Conservation (phyloP, 2,113 vertebrate genomes). For the Arizona elegans region DNA sequence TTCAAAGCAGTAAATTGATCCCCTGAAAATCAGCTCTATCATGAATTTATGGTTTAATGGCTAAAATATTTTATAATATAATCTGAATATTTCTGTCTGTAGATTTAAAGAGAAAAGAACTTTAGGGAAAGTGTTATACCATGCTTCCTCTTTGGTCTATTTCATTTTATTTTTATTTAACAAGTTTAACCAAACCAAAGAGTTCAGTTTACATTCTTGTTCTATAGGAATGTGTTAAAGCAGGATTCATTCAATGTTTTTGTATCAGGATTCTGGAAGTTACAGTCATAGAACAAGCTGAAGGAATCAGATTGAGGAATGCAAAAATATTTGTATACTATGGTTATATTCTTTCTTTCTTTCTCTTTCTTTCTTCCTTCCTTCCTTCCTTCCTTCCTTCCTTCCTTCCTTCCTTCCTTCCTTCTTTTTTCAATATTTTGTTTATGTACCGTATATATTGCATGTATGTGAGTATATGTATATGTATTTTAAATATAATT, state of each 20-base stretch:
- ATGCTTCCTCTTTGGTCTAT: background rate
- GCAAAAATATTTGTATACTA: background rate
- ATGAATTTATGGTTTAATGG: background rate
- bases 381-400: too few species aligned
- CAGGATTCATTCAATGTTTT: background rate
- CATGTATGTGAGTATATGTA: too few species aligned
- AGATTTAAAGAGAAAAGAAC: background rate
- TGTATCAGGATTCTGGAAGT: background rate
- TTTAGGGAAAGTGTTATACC: background rate
- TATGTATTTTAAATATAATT: too few species aligned
- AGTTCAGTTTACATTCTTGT: background rate
- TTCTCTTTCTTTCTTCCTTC: background rate
- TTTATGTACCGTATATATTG: too few species aligned
- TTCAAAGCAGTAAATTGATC: background rate
- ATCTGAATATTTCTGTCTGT: background rate
- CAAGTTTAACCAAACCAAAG: background rate
- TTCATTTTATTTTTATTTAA: background rate
- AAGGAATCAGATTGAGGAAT: background rate
- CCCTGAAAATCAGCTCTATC: background rate
- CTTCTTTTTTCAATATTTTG: too few species aligned
- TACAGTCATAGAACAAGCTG: background rate
- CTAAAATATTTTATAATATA: background rate
- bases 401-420: too few species aligned
- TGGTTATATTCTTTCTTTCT: background rate
- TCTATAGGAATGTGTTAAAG: background rate